Evolutionary conservation across 2,888 invertebrate species (phyloP).

Genomic region (Calameuta pallipes): DNA sequence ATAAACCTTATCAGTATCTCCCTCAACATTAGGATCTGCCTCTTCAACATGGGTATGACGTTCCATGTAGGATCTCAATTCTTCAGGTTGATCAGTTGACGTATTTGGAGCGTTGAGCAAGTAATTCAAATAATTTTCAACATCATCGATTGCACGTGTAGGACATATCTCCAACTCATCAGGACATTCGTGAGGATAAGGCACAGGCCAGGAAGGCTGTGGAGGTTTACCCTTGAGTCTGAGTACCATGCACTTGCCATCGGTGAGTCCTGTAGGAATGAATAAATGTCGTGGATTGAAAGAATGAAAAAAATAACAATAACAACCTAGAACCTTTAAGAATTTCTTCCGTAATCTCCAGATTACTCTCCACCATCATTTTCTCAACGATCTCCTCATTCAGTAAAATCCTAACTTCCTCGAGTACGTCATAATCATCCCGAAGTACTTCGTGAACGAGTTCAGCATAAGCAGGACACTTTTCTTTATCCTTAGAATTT

Average conservation of each 20-base stretch:
- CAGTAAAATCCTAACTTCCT: conserved; percentile 44
- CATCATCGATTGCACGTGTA: conserved; percentile 48
- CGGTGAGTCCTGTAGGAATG: conserved; percentile 42
- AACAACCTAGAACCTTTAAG: conserved; percentile 34
- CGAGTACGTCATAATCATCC: conserved; percentile 50
- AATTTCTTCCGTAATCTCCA: conserved; percentile 48
- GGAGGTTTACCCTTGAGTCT: conserved; percentile 51
- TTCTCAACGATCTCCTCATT: conserved; percentile 42
- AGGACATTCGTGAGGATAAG: conserved; percentile 44
- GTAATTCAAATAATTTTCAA: conserved; percentile 48
- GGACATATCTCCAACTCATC: conserved; percentile 36
- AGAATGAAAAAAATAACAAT: background rate
- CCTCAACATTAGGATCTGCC: conserved; percentile 38
- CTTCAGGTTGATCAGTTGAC: background rate
- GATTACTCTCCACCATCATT: conserved; percentile 47
- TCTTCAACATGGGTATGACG: conserved; percentile 38
- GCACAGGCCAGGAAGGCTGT: conserved; percentile 48
- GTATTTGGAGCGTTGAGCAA: background rate
- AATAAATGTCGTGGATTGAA: conserved; percentile 1
- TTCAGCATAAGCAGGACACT: conserved; percentile 48
- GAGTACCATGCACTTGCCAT: conserved; percentile 44
- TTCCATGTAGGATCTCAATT: conserved; percentile 32
- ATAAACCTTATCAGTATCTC: conserved; percentile 32
- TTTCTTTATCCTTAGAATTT: conserved; percentile 41
- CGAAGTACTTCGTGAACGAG: conserved; percentile 45